phyloP scores from a whole-genome alignment of 2,888 invertebrate species.

The Brachylomia viminalis region DNA sequence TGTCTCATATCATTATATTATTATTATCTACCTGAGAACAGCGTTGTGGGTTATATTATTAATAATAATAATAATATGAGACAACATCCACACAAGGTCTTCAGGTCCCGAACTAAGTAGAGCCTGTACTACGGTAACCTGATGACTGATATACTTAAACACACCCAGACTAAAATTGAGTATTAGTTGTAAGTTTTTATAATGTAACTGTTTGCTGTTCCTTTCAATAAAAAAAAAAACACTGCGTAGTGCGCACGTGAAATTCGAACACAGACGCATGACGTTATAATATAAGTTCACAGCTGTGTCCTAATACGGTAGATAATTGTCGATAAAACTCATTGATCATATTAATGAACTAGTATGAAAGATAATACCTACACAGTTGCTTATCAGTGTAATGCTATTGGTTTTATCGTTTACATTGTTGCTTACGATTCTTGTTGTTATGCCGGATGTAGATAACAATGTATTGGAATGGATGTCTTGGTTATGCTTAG shows the following conservation, averaged over 20 bases:
- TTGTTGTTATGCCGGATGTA: conserved; percentile 47
- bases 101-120: no score
- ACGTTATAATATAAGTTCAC: conserved; percentile 23
- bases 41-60: no score
- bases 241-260: conserved; percentile 15
- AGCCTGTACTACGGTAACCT: no score
- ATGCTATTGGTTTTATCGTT: conserved; percentile 52
- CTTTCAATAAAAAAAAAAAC: not conserved
- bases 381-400: conserved; percentile 41
- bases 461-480: conserved; percentile 2
- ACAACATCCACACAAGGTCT: no score
- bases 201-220: no score
- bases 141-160: no score
- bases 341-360: conserved; percentile 42
- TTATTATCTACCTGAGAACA: no score
- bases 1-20: no score
- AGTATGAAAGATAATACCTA: conserved; percentile 55
- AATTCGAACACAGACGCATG: conserved; percentile 17
- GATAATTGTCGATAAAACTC: conserved; percentile 43
- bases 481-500: not conserved
- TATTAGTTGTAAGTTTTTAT: no score
- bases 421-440: conserved; percentile 43
- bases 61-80: no score
- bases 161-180: no score
- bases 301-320: conserved; percentile 29